Evolutionary conservation across 1,140 invertebrate genomes (phyloP), one percentile per base, ranked within the genome.

Genomic region (Drosophila tropicalis): DNA sequence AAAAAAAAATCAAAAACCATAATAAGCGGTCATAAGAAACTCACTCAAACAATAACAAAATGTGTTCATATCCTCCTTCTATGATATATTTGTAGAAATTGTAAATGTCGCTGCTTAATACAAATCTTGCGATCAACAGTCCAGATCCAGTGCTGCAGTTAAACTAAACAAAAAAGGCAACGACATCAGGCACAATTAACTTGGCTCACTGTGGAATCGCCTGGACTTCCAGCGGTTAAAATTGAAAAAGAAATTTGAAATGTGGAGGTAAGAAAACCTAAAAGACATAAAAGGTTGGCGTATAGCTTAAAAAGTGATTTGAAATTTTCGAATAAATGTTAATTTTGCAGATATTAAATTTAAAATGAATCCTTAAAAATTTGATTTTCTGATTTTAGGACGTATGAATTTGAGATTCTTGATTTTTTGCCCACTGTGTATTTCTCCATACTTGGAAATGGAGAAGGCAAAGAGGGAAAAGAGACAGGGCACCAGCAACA

Each of bases 111-210:
- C 17, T 51, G 15, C 44, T 17, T 17, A 47, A 12, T 22, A 51
- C 17, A 51, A 51, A 51, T 51, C 44, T 51, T 51, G 44, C 44
- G 44, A 51, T 51, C 44, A 51, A 57, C 56, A 57, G n/a, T 51
- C 44, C 44, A 51, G 44, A 51, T 51, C 44, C 44, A 51, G 44
- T 22, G 44, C 44, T 51, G 44, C 56, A 57, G 56, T 25, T 5
- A 36, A 29, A 57, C 32, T 57, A 22, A 19, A 51, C 17, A 51
- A 19, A 51, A 51, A 51, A 51, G 44, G 44, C 44, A 51, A 51
- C 44, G 44, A 51, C 44, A 51, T 51, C 44, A 22, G 44, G 17
- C 44, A 22, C 15, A 4, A 51, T 9, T 51, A 51, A 51, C 17
- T 19, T 9, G 44, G 7, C 44, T 22, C 3, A 51, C 44, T 51